Conservation (phyloP, 2,888 invertebrate species). For the Scaptomyza cyrtandrae region DNA sequence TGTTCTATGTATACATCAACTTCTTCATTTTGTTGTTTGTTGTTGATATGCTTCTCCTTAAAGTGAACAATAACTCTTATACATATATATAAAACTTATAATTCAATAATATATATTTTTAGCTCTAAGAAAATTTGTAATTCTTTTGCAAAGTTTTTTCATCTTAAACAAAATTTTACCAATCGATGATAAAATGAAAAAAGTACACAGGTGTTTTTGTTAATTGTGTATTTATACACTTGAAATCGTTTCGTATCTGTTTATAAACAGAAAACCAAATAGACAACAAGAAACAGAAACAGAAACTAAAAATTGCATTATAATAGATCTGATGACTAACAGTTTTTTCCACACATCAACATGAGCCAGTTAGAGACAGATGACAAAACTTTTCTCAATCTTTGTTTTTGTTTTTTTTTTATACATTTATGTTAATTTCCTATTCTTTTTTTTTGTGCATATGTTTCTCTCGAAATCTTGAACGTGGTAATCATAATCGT, state of each 20-base stretch:
- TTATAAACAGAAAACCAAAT: neutral
- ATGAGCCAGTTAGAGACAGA: neutral
- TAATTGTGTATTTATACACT: too few relatives aligned
- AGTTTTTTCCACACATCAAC: conserved; percentile 3
- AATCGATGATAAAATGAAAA: neutral
- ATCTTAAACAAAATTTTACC: too few relatives aligned
- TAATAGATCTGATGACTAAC: conserved; percentile 8
- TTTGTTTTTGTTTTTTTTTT: neutral
- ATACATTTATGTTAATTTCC: neutral
- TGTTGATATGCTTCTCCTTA: too few relatives aligned
- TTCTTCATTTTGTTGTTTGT: neutral
- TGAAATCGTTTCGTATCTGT: too few relatives aligned
- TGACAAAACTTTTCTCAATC: conserved; percentile 1
- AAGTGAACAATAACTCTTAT: too few relatives aligned
- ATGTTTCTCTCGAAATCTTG: conserved; percentile 23
- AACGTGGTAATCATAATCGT: conserved; percentile 20
- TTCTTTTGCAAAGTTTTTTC: too few relatives aligned
- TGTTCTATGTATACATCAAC: conserved; percentile 7
- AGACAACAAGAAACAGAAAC: neutral
- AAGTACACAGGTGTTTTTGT: neutral
- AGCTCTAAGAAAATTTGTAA: too few relatives aligned
- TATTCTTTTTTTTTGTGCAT: neutral
- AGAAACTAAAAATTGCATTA: conserved; percentile 12
- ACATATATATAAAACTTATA: too few relatives aligned
- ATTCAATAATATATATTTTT: too few relatives aligned